phyloP scores from a whole-genome alignment of 2,797 vertebrate species.

The Cichlasoma orientale region DNA sequence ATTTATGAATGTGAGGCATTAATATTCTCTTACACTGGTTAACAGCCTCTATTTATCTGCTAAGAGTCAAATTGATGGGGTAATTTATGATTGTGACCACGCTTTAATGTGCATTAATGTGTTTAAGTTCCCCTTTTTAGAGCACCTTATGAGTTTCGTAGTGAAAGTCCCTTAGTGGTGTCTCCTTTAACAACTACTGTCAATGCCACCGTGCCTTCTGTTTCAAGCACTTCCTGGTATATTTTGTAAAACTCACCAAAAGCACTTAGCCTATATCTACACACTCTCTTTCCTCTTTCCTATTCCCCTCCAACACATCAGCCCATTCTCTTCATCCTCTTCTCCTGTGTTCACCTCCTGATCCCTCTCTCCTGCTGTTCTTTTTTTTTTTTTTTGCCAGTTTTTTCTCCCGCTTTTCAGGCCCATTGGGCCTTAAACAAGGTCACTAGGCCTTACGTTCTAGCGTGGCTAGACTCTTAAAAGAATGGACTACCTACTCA shows the following conservation, averaged over 20 bases:
- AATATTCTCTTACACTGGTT: constrained; percentile 19
- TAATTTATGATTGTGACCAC: constrained; percentile 69
- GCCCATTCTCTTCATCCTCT: constrained; percentile 28
- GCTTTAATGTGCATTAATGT: constrained; percentile 75
- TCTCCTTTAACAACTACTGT: constrained; percentile 81
- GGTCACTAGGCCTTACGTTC: constrained; percentile 53
- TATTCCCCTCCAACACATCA: constrained; percentile 20
- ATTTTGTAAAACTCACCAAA: constrained; percentile 86
- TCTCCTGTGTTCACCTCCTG: constrained; percentile 32
- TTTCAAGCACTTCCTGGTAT: constrained; percentile 87
- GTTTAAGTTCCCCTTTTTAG: constrained; percentile 67
- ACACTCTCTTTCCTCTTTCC: constrained; percentile 32
- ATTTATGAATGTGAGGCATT: constrained; percentile 35
- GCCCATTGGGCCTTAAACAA: constrained; percentile 58
- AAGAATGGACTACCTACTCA: constrained; percentile 48
- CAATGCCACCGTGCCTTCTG: constrained; percentile 87
- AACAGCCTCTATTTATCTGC: constrained; percentile 41
- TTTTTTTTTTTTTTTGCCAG: constrained; percentile 2
- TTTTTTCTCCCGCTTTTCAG: constrained; percentile 22
- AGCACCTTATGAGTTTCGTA: constrained; percentile 77
- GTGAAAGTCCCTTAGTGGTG: constrained; percentile 81
- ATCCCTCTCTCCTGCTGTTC: constrained; percentile 13
- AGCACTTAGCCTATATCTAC: constrained; percentile 81
- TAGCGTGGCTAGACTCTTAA: constrained; percentile 56
- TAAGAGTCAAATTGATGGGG: constrained; percentile 59